Evolutionary conservation across 2,797 vertebrate species (phyloP).

Genomic region (Siniperca undulata): DNA sequence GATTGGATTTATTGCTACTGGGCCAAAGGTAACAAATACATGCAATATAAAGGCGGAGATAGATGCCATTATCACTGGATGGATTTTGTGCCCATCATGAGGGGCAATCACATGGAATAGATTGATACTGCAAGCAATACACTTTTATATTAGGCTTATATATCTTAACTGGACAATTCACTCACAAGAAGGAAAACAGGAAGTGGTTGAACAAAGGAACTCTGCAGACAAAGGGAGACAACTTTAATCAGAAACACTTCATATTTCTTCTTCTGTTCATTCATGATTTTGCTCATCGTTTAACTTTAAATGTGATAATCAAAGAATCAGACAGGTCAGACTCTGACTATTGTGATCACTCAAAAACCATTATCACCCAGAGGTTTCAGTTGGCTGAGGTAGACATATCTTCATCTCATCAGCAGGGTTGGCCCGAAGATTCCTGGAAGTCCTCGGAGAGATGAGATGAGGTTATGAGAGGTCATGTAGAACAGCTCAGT

Average conservation of each 20-base stretch:
- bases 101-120: slow-evolving; percentile 85
- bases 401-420: slow-evolving; percentile 84
- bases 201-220: slow-evolving; percentile 48
- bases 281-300: background rate
- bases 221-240: slow-evolving; percentile 15
- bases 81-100: slow-evolving; percentile 84
- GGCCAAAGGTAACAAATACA: slow-evolving; percentile 89
- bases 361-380: slow-evolving; percentile 46
- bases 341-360: slow-evolving; percentile 47
- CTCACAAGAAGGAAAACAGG: slow-evolving; percentile 72
- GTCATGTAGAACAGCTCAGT: slow-evolving; percentile 83
- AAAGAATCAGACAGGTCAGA: slow-evolving; percentile 47
- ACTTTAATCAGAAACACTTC: slow-evolving; percentile 24
- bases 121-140: slow-evolving; percentile 83
- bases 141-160: slow-evolving; percentile 78
- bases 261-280: slow-evolving; percentile 2
- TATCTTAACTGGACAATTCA: slow-evolving; percentile 78
- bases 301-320: slow-evolving; percentile 30
- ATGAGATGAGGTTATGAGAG: slow-evolving; percentile 80
- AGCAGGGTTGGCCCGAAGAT: slow-evolving; percentile 66
- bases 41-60: slow-evolving; percentile 82
- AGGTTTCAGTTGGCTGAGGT: slow-evolving; percentile 62
- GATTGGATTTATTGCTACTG: slow-evolving; percentile 88
- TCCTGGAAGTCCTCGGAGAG: slow-evolving; percentile 73
- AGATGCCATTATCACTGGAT: slow-evolving; percentile 83